Base-by-base conservation (phyloP, 2,888 invertebrate genomes). In the Luperina testacea region DNA sequence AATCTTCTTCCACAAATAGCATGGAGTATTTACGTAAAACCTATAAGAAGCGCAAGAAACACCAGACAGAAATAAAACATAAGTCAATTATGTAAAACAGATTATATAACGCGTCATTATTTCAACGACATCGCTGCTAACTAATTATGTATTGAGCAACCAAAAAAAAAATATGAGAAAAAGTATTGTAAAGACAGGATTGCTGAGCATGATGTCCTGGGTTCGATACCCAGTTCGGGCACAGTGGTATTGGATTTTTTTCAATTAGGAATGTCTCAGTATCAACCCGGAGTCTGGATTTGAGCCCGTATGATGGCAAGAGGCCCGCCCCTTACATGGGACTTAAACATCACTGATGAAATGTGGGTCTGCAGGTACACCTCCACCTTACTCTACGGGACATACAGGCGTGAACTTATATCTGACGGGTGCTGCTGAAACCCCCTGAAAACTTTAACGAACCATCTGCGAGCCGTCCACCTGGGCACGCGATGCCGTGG, bases 81-180 rank as follows among this genome's bases (percentile, higher is more conserved):
- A 78, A 78, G 45, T 61, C 53, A 72, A 63, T 78, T 78, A 78
- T 77, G 64, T 77, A 78, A 72, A 80, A 57, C 45, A 27, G 61
- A 72, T 80, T 72, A 79, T 17, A 24, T 68, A 77, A 9, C 45
- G 45, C 67, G 78, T 67, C n/a, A 78, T 78, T 9, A 57, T 69
- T 20, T 72, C 4, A 13, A 70, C 75, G 53, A 76, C 77, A 48
- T 17, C 27, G 42, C 6, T 4, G 38, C 45, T 20, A 13, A 75
- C 24, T 42, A 17, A 64, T 76, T 53, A 64, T 48, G 48, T 61
- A 45, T 13, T 8, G 32, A 17, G n/a, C 13, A n/a, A n/a, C 20
- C 5, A 59, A 72, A 32, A 24, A 11, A 73, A 38, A 63, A 11
- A 2, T 1, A 2, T 7, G 42, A 4, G 3, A 27, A 59, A 9